Base-by-base conservation (phyloP, 2,888 invertebrate genomes). In the Bembecia ichneumoniformis region DNA sequence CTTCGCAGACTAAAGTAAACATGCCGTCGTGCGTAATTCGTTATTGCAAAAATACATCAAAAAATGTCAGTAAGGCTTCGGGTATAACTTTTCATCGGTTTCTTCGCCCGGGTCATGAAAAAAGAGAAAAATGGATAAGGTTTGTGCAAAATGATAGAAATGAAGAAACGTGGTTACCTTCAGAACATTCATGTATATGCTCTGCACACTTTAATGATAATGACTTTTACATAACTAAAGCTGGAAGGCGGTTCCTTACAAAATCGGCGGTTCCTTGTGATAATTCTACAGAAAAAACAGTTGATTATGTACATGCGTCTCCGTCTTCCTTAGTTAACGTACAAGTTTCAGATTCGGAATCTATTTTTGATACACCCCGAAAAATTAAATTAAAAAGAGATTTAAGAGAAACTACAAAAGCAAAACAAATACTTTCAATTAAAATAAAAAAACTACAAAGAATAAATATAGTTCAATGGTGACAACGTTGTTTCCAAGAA, bases 61-160 rank as follows among this genome's bases (percentile, higher is more conserved):
- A 28, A 14, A 47, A 47, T 11, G 11, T 16, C n/a, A 47, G 11
- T 36, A 47, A 47, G 36, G 5, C 14, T 16, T 3, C 9, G 10
- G 47, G 43, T 14, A n/a, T 48, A n/a, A 43, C 43, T 48, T 48
- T 48, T 48, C 43, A 43, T 13, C 11, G 58, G 47, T 56, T 60
- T 54, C 54, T 52, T 35, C 52, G 54, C 2, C 50, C 47, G 2
- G 50, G 50, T 35, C 51, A 51, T 49, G 53, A 56, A 47, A 52
- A 51, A 47, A 52, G 59, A 47, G 58, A 57, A 47, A n/a, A 44
- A 46, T 62, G 61, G 59, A 58, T 62, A 13, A 52, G 49, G 55
- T 60, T 59, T 53, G 58, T 60, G 3, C 60, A 58, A 43, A 58
- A 56, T 3, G 55, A 63, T 47, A 55, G 61, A 5, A 54, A 46